phyloP scores from a whole-genome alignment of 2,888 invertebrate species.

The Epinotia bilunana region DNA sequence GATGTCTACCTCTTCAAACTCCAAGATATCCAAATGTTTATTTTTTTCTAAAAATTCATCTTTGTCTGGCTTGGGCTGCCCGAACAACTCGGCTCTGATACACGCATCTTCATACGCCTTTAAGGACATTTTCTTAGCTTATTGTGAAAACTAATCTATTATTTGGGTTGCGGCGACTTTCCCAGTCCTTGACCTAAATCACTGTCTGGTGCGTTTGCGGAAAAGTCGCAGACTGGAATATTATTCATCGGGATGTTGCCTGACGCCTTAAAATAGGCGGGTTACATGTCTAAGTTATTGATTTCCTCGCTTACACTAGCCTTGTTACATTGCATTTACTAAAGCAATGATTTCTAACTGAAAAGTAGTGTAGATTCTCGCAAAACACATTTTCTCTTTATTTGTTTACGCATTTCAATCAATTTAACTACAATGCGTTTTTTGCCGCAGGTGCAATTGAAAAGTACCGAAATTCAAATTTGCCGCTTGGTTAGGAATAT shows the following conservation, averaged over 20 bases:
- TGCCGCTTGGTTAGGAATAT: not conserved
- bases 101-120: conserved; percentile 91
- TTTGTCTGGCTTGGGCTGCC: conserved; percentile 87
- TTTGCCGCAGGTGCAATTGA: not conserved
- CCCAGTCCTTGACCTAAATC: conserved; percentile 55
- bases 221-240: conserved; percentile 33
- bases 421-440: not conserved
- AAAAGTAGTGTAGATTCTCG: not conserved
- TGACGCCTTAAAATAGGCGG: conserved; percentile 44
- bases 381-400: not conserved
- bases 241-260: conserved; percentile 14
- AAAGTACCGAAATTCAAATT: conserved; percentile 7
- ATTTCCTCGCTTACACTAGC: conserved; percentile 33
- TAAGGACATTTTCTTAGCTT: conserved; percentile 78
- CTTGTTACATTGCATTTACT: not conserved
- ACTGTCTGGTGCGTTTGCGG: conserved; percentile 26
- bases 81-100: conserved; percentile 90
- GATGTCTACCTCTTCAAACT: conserved; percentile 82
- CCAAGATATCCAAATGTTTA: conserved; percentile 81
- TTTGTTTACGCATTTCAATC: not conserved
- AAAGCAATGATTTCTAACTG: not conserved
- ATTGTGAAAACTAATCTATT: conserved; percentile 34
- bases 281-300: conserved; percentile 44
- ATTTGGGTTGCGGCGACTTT: conserved; percentile 42
- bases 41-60: conserved; percentile 86